Evolutionary conservation across 2,113 vertebrate genomes (phyloP), one percentile per base, ranked within the genome.

Genomic region (Parotia lawesii): DNA sequence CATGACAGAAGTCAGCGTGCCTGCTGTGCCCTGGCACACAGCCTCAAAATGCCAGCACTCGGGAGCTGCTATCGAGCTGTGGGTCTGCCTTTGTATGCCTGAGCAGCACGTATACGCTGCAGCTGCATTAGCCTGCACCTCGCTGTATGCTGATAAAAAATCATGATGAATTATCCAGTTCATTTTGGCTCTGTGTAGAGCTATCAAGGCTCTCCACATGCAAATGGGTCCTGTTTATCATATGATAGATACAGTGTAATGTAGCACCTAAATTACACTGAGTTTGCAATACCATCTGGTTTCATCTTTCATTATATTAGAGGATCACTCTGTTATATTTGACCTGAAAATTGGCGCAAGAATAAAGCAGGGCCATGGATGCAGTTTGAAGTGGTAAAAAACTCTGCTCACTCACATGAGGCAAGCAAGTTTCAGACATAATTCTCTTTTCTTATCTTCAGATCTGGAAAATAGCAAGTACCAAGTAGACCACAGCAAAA

Each of bases 231-330:
- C 74, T 94, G 81, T 89, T 92, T 92, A 72, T 94, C 74, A 82
- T 93, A 58, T 85, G 89, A 94, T 28, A 87, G 70, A 95, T 92
- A 64, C 66, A n/a, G 21, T 78, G 58, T 53, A 87, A 95, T 2
- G 1, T 69, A 79, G 58, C 70, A 81, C 70, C 45, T 75, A 94
- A 96, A 95, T 92, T 87, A 87, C 73, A 82, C 45, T 15, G 70
- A 89, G 38, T 92, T 93, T 89, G 37, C 37, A 84, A 69, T 72
- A 85, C 89, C 93, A 95, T 94, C 86, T 94, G 91, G 51, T 92
- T 96, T 92, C 76, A 71, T 90, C 76, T 82, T 89, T 81, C 70
- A 53, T 58, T 81, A 27, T 14, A 65, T 87, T 79, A 87, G 25
- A 78, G 67, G 23, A 90, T 84, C 57, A 16, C 37, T 72, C 15